phyloP scores from a whole-genome alignment of 2,797 vertebrate genomes.

The Phoeniculus purpureus region DNA sequence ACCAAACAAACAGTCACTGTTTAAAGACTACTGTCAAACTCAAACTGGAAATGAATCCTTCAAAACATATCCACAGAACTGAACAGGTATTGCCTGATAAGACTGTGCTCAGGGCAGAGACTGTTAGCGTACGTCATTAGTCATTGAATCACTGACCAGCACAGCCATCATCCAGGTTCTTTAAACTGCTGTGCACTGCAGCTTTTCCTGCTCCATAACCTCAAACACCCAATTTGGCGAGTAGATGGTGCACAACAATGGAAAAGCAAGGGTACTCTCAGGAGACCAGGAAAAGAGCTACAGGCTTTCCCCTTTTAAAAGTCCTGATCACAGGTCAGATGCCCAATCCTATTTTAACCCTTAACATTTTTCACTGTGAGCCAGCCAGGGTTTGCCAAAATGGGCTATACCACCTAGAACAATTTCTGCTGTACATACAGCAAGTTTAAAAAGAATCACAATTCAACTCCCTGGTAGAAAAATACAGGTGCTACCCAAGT shows the following conservation, averaged over 20 bases:
- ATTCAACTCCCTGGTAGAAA: neutral
- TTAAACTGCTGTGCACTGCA: neutral
- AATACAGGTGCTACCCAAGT: neutral
- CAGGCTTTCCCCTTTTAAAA: neutral
- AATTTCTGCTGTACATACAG: neutral
- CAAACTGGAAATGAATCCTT: neutral
- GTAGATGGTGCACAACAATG: neutral
- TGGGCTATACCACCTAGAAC: neutral
- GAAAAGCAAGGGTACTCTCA: neutral
- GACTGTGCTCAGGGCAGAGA: neutral
- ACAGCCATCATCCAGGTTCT: neutral
- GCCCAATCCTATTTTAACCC: neutral
- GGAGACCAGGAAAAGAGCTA: neutral
- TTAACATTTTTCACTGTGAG: neutral
- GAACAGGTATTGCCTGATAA: neutral
- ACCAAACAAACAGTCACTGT: neutral
- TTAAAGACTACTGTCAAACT: neutral
- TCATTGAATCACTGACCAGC: neutral
- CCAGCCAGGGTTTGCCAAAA: neutral
- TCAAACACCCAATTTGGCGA: neutral
- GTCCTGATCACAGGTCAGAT: neutral
- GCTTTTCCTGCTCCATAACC: neutral
- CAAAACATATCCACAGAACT: neutral
- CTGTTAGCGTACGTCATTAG: neutral
- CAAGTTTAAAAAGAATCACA: neutral